These are phyloP conservation scores for Lycorma delicatula DNA, from an alignment of 1,140 invertebrate species.

Conservation along the genomic window DNA sequence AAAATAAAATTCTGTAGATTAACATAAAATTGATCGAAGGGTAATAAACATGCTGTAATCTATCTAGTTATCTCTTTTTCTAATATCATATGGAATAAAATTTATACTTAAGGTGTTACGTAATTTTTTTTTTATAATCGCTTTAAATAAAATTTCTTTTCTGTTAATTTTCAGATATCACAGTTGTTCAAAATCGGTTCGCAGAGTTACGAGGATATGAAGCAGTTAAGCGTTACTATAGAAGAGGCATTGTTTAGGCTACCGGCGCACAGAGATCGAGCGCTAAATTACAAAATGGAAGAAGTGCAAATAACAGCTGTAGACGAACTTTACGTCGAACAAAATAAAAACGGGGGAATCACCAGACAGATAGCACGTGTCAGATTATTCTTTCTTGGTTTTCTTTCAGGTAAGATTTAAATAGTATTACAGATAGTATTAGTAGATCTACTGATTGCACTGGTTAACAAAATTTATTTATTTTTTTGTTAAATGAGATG, in stretches of 20 bases:
- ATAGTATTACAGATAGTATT: too few relatives aligned
- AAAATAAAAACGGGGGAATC: constrained; percentile 77
- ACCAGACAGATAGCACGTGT: constrained; percentile 90
- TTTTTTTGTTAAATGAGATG: too few relatives aligned
- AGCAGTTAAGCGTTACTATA: constrained; percentile 78
- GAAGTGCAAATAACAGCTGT: constrained; percentile 94
- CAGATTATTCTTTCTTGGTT: constrained; percentile 90
- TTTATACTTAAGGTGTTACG: too few relatives aligned
- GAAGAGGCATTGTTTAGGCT: constrained; percentile 86
- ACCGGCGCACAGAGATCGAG: constrained; percentile 73
- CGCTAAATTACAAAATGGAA: constrained; percentile 94
- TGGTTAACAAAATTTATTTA: too few relatives aligned
- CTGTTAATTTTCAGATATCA: constrained; percentile 73
- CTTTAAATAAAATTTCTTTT: too few relatives aligned
- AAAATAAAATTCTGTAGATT: too few relatives aligned
- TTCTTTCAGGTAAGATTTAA: constrained; percentile 65
- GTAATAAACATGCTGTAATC: too few relatives aligned
- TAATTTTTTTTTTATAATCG: too few relatives aligned
- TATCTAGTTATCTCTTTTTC: too few relatives aligned
- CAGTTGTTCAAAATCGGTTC: constrained; percentile 95
- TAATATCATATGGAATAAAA: too few relatives aligned
- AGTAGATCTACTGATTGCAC: too few relatives aligned
- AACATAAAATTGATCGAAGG: too few relatives aligned
- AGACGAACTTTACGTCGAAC: constrained; percentile 92
- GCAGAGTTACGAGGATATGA: constrained; percentile 79